These are phyloP conservation scores for Pecten maximus DNA, from an alignment of 2,888 invertebrate genomes.

Conservation along the genomic window DNA sequence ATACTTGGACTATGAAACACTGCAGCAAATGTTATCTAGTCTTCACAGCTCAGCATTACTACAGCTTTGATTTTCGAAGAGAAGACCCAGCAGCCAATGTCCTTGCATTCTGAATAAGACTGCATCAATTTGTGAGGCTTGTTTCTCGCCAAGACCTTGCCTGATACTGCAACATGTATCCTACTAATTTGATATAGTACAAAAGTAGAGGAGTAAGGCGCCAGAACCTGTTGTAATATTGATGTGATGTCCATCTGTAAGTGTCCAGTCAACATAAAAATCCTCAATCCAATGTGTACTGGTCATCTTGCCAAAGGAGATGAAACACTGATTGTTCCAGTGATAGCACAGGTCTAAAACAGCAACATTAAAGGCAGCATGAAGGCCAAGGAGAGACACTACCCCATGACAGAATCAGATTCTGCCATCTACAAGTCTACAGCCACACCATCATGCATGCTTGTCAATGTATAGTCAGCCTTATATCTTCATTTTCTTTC, in stretches of 20 bases:
- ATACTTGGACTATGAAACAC: not conserved
- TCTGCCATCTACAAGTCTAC: not conserved
- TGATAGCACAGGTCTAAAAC: not conserved
- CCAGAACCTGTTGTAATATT: conserved; percentile 8
- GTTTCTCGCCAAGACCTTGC: not conserved
- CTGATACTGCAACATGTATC: not conserved
- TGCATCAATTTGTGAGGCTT: not conserved
- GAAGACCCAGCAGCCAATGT: not conserved
- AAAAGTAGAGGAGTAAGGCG: not conserved
- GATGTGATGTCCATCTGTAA: not conserved
- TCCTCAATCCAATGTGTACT: not conserved
- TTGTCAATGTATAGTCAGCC: no score
- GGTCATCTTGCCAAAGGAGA: not conserved
- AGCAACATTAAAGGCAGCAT: not conserved
- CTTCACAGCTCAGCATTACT: not conserved
- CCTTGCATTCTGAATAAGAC: not conserved
- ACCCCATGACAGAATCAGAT: not conserved
- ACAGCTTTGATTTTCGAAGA: not conserved
- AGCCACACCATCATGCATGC: no score
- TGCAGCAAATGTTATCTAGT: not conserved
- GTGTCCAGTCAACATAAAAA: not conserved
- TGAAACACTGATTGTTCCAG: not conserved
- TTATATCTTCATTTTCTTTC: no score
- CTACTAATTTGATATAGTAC: not conserved
- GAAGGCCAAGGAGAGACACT: not conserved